phyloP scores from a whole-genome alignment of 2,113 vertebrate genomes.

The Edolisoma coerulescens region DNA sequence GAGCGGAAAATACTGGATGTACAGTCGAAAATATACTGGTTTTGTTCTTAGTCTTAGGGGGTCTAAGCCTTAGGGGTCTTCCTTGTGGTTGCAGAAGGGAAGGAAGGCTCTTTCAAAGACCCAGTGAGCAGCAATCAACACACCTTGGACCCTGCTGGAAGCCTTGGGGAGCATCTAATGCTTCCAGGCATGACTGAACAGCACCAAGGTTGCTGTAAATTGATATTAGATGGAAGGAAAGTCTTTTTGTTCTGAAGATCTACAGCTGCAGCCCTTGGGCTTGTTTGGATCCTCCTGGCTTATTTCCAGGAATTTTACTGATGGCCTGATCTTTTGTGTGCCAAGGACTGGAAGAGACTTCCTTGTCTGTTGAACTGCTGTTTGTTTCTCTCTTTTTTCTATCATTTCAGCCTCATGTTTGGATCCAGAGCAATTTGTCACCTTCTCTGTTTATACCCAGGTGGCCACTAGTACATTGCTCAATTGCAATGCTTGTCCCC shows the following conservation, averaged over 20 bases:
- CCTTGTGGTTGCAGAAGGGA: background rate
- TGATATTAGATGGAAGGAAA: background rate
- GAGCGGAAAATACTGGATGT: background rate
- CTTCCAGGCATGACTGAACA: background rate
- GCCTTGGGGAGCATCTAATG: background rate
- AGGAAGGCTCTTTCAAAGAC: background rate
- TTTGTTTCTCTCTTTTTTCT: background rate
- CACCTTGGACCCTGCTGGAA: background rate
- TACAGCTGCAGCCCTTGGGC: background rate
- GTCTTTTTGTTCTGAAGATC: background rate
- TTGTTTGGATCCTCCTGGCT: background rate
- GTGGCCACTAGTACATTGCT: background rate
- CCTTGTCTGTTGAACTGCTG: background rate
- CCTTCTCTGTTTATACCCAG: background rate
- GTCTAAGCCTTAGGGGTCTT: background rate
- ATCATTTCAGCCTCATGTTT: background rate
- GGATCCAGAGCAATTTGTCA: background rate
- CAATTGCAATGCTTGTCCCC: rapidly evolving
- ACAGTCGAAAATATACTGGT: background rate
- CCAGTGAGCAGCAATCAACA: background rate
- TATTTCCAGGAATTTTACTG: background rate
- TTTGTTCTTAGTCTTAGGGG: background rate
- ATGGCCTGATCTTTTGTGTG: background rate
- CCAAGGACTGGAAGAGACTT: background rate
- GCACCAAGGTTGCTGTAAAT: background rate